phyloP scores from a whole-genome alignment of 2,888 invertebrate genomes.

The Drosophila cracens region DNA sequence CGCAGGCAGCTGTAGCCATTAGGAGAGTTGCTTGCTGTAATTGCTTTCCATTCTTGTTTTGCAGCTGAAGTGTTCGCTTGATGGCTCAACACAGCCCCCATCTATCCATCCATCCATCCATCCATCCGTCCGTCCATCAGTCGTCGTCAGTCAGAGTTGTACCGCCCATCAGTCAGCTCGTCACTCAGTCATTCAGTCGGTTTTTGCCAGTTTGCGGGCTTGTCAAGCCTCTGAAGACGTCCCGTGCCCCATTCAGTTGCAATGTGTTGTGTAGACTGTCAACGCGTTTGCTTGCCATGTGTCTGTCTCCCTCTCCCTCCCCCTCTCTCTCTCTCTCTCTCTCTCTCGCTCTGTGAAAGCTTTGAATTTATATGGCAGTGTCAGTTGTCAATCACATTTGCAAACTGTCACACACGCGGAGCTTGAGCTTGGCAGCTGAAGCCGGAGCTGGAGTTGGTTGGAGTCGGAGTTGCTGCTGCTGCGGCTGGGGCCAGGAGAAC shows the following conservation, averaged over 20 bases:
- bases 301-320: constrained; percentile 18
- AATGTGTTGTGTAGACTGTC: constrained; percentile 64
- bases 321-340: background rate
- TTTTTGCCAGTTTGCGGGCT: constrained; percentile 41
- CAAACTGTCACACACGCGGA: constrained; percentile 77
- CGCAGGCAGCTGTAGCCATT: constrained; percentile 23
- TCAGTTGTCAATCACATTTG: constrained; percentile 82
- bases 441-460: constrained; percentile 27
- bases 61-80: constrained; percentile 42
- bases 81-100: constrained; percentile 46
- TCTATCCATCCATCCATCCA: background rate
- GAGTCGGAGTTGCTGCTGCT: constrained; percentile 15
- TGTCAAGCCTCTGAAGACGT: constrained; percentile 61
- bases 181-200: constrained; percentile 27
- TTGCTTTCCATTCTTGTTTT: constrained; percentile 35
- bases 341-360: constrained; percentile 49
- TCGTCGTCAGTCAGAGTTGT: constrained; percentile 22
- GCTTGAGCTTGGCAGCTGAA: constrained; percentile 33
- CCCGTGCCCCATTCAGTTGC: constrained; percentile 35
- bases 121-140: constrained; percentile 40
- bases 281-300: constrained; percentile 50
- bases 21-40: constrained; percentile 37
- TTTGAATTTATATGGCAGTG: constrained; percentile 81
- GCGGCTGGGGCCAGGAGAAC: constrained; percentile 55
- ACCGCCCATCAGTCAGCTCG: constrained; percentile 50